A percentile compares a stretch with the other conserved stretches of the same genome.
These are phyloP conservation scores for Zelostemma sp. DNA, from an alignment of 1,140 invertebrate genomes.

Conservation along the genomic window DNA sequence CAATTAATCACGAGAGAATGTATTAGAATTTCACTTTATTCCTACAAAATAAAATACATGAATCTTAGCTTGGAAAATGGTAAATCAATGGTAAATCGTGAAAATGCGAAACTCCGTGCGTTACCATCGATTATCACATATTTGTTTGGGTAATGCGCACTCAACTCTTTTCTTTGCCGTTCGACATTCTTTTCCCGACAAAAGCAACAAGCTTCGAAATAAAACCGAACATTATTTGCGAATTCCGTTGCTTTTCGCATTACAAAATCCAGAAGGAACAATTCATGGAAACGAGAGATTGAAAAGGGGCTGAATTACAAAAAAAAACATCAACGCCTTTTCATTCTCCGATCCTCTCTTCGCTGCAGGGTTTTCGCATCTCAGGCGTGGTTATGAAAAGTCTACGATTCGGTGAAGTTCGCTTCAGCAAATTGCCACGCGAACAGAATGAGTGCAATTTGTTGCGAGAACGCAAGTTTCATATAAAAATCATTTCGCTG, in stretches of 20 bases:
- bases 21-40: constrained; percentile 56
- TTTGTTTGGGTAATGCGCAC: constrained; percentile 40
- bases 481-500: neutral
- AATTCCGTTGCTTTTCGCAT: neutral
- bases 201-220: neutral
- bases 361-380: neutral
- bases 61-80: constrained; percentile 50
- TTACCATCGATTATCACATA: constrained; percentile 60
- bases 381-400: neutral
- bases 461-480: neutral
- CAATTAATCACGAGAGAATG: constrained; percentile 1
- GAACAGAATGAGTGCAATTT: neutral
- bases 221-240: neutral
- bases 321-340: neutral
- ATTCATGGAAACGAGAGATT: neutral
- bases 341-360: neutral
- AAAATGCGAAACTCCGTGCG: constrained; percentile 54
- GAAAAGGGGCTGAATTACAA: neutral
- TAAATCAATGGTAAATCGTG: constrained; percentile 47
- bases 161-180: constrained; percentile 20
- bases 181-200: constrained; percentile 1
- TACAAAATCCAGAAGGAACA: neutral
- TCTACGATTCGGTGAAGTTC: constrained; percentile 1
- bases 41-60: constrained; percentile 59
- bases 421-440: neutral